Conservation (phyloP, 2,113 vertebrate genomes). For the Gulo gulo region DNA sequence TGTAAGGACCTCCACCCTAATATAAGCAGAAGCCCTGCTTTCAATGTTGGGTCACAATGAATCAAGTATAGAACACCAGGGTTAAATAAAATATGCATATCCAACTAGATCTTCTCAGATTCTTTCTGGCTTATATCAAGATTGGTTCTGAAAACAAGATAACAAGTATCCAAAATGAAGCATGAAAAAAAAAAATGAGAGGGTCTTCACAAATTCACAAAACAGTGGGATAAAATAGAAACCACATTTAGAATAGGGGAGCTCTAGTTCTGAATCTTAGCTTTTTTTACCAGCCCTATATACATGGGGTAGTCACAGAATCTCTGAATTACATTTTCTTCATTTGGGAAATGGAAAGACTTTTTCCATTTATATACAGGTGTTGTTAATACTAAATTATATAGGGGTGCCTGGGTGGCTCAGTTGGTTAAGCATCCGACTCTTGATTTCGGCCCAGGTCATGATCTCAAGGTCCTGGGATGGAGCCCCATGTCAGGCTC, state of each 20-base stretch:
- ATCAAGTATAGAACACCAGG: not conserved
- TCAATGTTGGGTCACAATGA: not conserved
- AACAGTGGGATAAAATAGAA: not conserved
- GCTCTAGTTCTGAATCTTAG: not conserved
- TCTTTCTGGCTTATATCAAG: not conserved
- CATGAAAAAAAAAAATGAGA: not conserved
- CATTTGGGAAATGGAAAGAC: not conserved
- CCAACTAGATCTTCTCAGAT: not conserved
- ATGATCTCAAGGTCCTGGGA: no score
- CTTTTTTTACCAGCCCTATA: not conserved
- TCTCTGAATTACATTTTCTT: not conserved
- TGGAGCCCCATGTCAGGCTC: no score
- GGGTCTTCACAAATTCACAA: not conserved
- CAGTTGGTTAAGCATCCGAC: not conserved
- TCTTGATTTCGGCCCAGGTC: no score
- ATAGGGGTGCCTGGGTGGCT: not conserved
- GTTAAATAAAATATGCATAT: not conserved
- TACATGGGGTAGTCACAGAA: not conserved
- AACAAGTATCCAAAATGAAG: not conserved
- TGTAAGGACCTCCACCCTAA: not conserved
- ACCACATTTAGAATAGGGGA: not conserved
- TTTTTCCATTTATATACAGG: not conserved
- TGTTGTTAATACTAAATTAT: not conserved
- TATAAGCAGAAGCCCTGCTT: not conserved
- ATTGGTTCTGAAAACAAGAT: not conserved